These are phyloP conservation scores for Zelleria hepariella DNA, from an alignment of 2,888 invertebrate genomes.

Conservation along the genomic window DNA sequence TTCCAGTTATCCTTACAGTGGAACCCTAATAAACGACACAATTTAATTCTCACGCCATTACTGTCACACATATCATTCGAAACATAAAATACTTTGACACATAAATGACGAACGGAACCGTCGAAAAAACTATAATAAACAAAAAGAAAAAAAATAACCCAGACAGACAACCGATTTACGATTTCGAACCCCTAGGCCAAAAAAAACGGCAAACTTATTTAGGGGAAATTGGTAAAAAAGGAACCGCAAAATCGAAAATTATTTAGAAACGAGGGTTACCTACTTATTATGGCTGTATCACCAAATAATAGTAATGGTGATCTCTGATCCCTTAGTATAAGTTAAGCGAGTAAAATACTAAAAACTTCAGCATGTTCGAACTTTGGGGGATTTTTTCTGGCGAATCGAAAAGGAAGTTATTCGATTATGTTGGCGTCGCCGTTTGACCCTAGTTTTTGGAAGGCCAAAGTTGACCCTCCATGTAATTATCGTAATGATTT, in stretches of 20 bases:
- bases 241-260: conserved; percentile 49
- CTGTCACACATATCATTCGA: conserved; percentile 27
- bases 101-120: conserved; percentile 51
- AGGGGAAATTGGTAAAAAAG: conserved; percentile 29
- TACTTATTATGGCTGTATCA: not conserved
- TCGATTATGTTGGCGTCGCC: not conserved
- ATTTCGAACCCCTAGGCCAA: conserved; percentile 34
- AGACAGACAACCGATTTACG: conserved; percentile 27
- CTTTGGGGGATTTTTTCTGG: not conserved
- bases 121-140: conserved; percentile 20
- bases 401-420: not conserved
- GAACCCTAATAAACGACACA: conserved; percentile 12
- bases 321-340: not conserved
- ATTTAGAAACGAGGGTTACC: conserved; percentile 10
- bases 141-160: no score
- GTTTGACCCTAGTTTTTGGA: conserved; percentile 1
- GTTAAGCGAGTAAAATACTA: not conserved
- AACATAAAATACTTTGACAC: conserved; percentile 66
- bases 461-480: not conserved
- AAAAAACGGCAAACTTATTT: conserved; percentile 20
- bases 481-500: not conserved
- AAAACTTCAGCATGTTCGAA: not conserved
- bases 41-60: conserved; percentile 46
- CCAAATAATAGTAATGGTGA: not conserved
- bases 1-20: conserved; percentile 5